Evolutionary conservation across 1,140 invertebrate species (phyloP).

Genomic region (Teleogryllus occipitalis): DNA sequence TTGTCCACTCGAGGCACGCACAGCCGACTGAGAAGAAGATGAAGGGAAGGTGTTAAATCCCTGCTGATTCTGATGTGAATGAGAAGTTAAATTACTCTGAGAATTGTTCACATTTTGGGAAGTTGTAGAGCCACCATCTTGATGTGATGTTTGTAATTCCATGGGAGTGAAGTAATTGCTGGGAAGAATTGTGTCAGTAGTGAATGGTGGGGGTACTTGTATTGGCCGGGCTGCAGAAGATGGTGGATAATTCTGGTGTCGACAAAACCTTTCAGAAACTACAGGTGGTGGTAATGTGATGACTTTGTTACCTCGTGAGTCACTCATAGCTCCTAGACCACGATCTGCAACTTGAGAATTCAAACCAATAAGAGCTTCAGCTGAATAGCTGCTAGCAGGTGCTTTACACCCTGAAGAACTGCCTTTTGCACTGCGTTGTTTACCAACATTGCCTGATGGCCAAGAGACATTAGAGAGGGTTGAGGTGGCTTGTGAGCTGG

Average conservation of each 20-base stretch:
- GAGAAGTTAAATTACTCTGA: background rate
- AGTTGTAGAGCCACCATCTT: background rate
- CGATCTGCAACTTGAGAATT: background rate
- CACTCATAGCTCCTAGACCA: background rate
- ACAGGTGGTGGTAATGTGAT: conserved; percentile 18
- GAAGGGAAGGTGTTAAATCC: background rate
- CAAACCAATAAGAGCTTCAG: conserved; percentile 24
- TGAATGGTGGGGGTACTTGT: conserved; percentile 6
- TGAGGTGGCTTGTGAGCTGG: background rate
- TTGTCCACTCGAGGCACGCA: background rate
- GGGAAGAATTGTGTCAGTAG: background rate
- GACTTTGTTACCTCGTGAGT: conserved; percentile 13
- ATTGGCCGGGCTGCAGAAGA: background rate
- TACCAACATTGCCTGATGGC: background rate
- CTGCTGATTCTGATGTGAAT: conserved; percentile 8
- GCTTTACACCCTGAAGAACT: conserved; percentile 18
- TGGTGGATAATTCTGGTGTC: conserved; percentile 10
- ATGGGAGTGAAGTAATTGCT: conserved; percentile 11
- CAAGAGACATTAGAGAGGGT: background rate
- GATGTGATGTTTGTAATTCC: background rate
- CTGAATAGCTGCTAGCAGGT: conserved; percentile 23
- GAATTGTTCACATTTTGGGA: background rate
- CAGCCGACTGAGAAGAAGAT: background rate
- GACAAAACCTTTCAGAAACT: conserved; percentile 19
- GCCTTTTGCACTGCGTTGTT: background rate